Evolutionary conservation across 2,888 invertebrate genomes (phyloP).

Genomic region (Zaprionus bogoriensis): DNA sequence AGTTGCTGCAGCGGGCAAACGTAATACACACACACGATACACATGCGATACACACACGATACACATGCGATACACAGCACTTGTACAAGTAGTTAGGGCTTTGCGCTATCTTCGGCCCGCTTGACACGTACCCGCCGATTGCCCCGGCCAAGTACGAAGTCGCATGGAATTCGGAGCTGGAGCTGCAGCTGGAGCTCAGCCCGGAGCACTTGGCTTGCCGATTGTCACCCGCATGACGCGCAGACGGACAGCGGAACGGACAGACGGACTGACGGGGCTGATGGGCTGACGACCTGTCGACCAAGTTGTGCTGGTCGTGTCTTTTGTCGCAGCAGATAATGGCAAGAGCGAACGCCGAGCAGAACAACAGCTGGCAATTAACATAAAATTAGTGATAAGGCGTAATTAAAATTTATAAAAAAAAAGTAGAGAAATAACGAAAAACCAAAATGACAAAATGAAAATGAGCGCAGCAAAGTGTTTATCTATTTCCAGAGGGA

Average conservation of each 20-base stretch:
- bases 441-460: constrained; percentile 4
- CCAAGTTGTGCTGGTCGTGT: constrained; percentile 53
- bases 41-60: background rate
- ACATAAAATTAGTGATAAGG: constrained; percentile 79
- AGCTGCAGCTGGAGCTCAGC: background rate
- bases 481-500: constrained; percentile 48
- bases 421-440: constrained; percentile 25
- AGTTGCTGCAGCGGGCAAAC: constrained; percentile 30
- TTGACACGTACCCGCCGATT: constrained; percentile 61
- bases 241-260: background rate
- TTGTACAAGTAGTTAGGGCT: constrained; percentile 18
- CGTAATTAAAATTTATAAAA: constrained; percentile 66
- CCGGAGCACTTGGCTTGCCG: constrained; percentile 4
- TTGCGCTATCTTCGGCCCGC: constrained; percentile 27
- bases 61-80: background rate
- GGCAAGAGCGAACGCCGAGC: constrained; percentile 17
- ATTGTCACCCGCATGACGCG: constrained; percentile 64
- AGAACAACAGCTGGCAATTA: constrained; percentile 73
- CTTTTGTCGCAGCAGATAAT: constrained; percentile 41
- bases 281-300: background rate
- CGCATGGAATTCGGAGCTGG: constrained; percentile 10
- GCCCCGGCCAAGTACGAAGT: background rate
- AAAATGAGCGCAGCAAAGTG: constrained; percentile 41
- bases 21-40: constrained; percentile 14
- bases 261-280: background rate